Evolutionary conservation across 2,888 invertebrate species (phyloP), one percentile per base, ranked within the genome.

Genomic region (Aphidius colemani): DNA sequence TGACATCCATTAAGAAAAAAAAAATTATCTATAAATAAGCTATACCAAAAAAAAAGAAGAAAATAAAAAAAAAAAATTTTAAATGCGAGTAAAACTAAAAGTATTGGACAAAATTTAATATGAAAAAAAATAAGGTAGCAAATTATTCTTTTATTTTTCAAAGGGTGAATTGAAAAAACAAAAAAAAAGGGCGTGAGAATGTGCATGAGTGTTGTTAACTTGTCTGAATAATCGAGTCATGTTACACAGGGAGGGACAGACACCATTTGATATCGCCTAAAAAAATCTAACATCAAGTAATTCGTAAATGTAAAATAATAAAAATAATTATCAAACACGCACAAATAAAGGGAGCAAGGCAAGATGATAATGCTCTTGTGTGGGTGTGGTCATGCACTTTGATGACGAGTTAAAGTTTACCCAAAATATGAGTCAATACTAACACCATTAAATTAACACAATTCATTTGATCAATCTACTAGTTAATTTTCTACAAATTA

Each of bases 1-100:
- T 67, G 57, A 61, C n/a, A 53, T 65, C 49, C 45, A 65, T 57
- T 45, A 48, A 58, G 40, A 53, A 7, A 39, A 48, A 13, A 18
- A 18, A 18, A 18, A 18, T 18, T 18, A 18, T 18, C 13, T 18
- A 18, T 18, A 18, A 18, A 18, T 18, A 18, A 18, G 13, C 13
- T 18, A 18, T 2, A 18, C 2, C 13, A 18, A 18, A 18, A 18
- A 18, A 2, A 1, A 18, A n/a, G n/a, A 2, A 18, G 13, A 18
- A 1, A 18, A 18, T 18, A 18, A 18, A 18, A 18, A 18, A 2
- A 2, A 18, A 18, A 18, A 18, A 18, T 18, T 1, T n/a, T n/a
- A n/a, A n/a, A n/a, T 2, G 13, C 13, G n/a, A 18, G 13, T 18
- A 18, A 18, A 18, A 18, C 13, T 18, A 18, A 57, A 46, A n/a